Evolutionary conservation across 2,113 vertebrate genomes (phyloP).

Genomic region (Tor tambroides): DNA sequence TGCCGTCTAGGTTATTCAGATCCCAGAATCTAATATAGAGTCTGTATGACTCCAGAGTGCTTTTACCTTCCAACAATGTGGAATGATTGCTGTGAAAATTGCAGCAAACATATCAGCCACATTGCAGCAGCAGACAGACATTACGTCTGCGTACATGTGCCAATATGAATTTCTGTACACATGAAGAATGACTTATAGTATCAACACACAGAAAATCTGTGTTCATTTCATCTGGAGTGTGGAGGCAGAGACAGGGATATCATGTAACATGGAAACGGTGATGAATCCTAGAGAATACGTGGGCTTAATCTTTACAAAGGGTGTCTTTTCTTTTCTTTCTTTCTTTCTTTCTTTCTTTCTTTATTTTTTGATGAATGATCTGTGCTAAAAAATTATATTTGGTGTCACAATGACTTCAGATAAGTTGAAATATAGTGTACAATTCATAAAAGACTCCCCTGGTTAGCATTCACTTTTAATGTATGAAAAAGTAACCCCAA

Average conservation of each 20-base stretch:
- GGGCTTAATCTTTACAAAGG: neutral
- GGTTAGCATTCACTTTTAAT: neutral
- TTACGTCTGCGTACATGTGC: neutral
- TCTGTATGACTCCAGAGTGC: constrained; percentile 26
- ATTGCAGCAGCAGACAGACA: neutral
- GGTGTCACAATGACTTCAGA: neutral
- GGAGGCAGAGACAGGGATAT: constrained; percentile 1
- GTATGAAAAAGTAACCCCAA: neutral
- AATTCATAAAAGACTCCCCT: neutral
- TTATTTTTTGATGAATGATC: neutral
- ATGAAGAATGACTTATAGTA: constrained; percentile 34
- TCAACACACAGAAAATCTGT: constrained; percentile 22
- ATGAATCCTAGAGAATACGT: neutral
- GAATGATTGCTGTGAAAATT: constrained; percentile 34
- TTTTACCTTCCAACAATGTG: constrained; percentile 32
- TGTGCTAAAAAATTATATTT: neutral
- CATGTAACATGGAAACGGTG: constrained; percentile 19
- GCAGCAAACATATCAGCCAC: constrained; percentile 49
- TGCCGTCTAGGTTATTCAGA: neutral
- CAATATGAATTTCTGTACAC: constrained; percentile 12
- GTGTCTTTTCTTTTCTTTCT: too few relatives aligned
- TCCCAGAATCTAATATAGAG: neutral
- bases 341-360: too few relatives aligned
- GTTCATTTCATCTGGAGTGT: neutral
- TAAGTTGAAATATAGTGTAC: neutral